Evolutionary conservation across 1,140 invertebrate genomes (phyloP), one percentile per base, ranked within the genome.

Genomic region (Meteorus sp.): DNA sequence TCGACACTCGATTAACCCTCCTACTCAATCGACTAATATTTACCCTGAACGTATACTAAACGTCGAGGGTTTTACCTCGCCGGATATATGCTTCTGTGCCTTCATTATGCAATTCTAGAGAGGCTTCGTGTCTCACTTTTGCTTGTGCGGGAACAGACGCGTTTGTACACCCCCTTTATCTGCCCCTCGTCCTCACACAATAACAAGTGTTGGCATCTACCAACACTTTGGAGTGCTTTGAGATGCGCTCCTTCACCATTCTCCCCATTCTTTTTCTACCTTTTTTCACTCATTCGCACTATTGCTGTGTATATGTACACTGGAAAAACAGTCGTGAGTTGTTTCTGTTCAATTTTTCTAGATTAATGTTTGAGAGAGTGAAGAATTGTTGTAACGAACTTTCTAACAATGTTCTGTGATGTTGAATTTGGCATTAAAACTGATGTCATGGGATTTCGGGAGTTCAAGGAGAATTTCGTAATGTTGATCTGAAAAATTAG

Each of bases 31-130:
- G 56, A 59, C 56, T 59, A 59, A 59, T 59, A 59, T 59, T 59
- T 59, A 59, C 56, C 56, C 56, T 29, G 37, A 59, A 39, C 48
- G 48, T 59, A 43, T 33, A 45, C 48, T 11, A 7, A 13, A 19
- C 39, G 48, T 59, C 56, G 39, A 59, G 48, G 48, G 56, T 27
- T 39, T 58, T 58, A n/a, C 22, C 47, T 57, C 55, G 44, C 52
- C 48, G 45, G 56, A 51, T 52, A 59, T 39, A n/a, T n/a, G n/a
- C n/a, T n/a, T 52, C 25, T 13, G 56, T 52, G 48, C 56, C 56
- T 59, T 59, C 48, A 59, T 59, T 59, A 59, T 59, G 56, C 56
- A 59, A 59, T 59, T 52, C 56, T 59, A 59, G 37, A 59, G 55
- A 50, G 23, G 43, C 23, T 20, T 35, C 29, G 45, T 52, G 48